Conservation (phyloP, 2,797 vertebrate genomes). For the Thalassophryne amazonica region DNA sequence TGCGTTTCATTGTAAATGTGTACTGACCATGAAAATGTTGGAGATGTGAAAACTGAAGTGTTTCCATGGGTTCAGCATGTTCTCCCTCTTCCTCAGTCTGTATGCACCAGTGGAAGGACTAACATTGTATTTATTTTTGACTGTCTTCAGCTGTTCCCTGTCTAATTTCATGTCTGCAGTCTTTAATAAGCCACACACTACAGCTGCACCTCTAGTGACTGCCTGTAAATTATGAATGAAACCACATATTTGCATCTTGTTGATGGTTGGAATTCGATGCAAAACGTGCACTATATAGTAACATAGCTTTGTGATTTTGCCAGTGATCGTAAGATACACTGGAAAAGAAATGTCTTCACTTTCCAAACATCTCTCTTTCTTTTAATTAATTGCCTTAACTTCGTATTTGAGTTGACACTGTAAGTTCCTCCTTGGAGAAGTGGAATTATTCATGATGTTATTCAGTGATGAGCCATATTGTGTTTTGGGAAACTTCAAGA, state of each 20-base stretch:
- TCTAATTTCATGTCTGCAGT: conserved; percentile 15
- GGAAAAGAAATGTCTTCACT: conserved; percentile 23
- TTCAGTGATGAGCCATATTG: conserved; percentile 46
- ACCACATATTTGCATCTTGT: conserved; percentile 46
- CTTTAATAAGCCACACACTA: conserved; percentile 46
- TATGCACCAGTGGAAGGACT: conserved; percentile 3
- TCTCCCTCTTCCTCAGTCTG: neutral
- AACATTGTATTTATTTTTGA: conserved; percentile 37
- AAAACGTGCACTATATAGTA: conserved; percentile 29
- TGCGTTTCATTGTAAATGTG: conserved; percentile 35
- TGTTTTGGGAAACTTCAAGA: conserved; percentile 46
- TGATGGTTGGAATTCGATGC: conserved; percentile 37
- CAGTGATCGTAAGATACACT: conserved; percentile 27
- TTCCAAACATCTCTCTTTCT: conserved; percentile 15
- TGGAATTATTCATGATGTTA: conserved; percentile 32
- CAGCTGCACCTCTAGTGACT: conserved; percentile 36
- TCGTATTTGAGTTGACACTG: conserved; percentile 41
- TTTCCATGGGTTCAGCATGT: conserved; percentile 6
- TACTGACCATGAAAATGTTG: conserved; percentile 28
- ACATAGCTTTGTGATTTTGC: conserved; percentile 26
- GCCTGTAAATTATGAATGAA: conserved; percentile 54
- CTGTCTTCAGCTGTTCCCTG: conserved; percentile 15
- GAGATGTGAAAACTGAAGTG: conserved; percentile 5
- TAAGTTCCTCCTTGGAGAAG: conserved; percentile 42
- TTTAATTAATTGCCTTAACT: conserved; percentile 62